Evolutionary conservation across 2,888 invertebrate species (phyloP).

Genomic region (Ornithoptera alexandrae): DNA sequence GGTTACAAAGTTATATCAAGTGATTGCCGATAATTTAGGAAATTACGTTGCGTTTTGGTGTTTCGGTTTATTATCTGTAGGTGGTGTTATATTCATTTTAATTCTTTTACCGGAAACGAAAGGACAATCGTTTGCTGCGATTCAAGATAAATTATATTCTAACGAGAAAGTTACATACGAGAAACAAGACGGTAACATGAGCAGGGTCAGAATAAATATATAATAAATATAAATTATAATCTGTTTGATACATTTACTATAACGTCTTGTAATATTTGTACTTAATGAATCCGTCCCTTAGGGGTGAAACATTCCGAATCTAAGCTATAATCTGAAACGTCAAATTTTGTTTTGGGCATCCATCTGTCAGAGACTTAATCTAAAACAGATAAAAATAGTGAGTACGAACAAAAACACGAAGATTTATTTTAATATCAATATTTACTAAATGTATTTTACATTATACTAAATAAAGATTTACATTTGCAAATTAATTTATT

Average conservation of each 20-base stretch:
- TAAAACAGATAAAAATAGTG: neutral
- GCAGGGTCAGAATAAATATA: constrained; percentile 59
- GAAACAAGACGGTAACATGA: constrained; percentile 57
- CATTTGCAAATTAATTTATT: too few relatives aligned
- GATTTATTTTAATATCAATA: neutral
- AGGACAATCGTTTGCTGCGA: constrained; percentile 80
- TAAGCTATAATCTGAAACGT: neutral
- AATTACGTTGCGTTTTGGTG: constrained; percentile 79
- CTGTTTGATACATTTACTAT: constrained; percentile 1
- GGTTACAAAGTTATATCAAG: constrained; percentile 80
- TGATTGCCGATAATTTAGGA: constrained; percentile 74
- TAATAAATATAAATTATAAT: constrained; percentile 28
- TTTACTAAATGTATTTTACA: neutral
- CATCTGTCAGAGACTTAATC: neutral
- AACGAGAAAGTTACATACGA: constrained; percentile 61
- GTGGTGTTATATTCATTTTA: constrained; percentile 76
- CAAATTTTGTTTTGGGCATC: too few relatives aligned
- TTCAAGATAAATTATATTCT: constrained; percentile 72
- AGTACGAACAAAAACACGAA: neutral
- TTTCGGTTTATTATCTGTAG: constrained; percentile 71
- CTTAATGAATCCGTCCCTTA: constrained; percentile 40
- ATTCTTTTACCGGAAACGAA: constrained; percentile 80
- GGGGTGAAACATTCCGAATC: constrained; percentile 34
- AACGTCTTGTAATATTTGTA: constrained; percentile 30
- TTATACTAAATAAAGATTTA: neutral